Percentiles rank a stretch among this genome's conserved stretches.
These are phyloP conservation scores for Scaptomyza cyrtandrae DNA, from an alignment of 2,888 invertebrate species.

Conservation along the genomic window DNA sequence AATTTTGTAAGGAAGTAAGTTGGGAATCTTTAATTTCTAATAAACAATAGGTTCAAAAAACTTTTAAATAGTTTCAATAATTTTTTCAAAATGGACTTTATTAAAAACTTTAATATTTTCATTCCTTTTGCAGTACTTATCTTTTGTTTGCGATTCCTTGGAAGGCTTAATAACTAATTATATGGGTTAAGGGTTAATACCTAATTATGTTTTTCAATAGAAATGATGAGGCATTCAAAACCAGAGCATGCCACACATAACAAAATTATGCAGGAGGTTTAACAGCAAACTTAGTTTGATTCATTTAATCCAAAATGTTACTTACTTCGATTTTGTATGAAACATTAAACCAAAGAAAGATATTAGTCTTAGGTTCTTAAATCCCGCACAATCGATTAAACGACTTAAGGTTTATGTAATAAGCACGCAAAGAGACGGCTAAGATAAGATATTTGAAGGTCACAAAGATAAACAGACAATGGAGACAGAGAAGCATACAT, in stretches of 20 bases:
- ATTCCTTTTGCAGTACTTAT: neutral
- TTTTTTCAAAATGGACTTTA: too few species aligned
- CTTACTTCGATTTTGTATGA: neutral
- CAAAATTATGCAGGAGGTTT: neutral
- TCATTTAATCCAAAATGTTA: constrained; percentile 1
- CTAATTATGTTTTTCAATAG: neutral
- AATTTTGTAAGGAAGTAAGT: too few species aligned
- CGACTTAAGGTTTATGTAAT: constrained; percentile 40
- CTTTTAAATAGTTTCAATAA: too few species aligned
- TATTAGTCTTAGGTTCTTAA: constrained; percentile 21
- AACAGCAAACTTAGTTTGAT: neutral
- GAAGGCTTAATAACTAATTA: neutral
- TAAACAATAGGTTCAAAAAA: too few species aligned
- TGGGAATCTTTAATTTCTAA: too few species aligned
- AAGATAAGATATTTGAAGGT: neutral
- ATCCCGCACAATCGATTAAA: constrained; percentile 51
- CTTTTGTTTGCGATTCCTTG: neutral
- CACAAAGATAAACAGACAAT: constrained; percentile 31
- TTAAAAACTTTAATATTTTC: too few species aligned
- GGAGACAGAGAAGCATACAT: constrained; percentile 21
- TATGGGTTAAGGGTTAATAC: too few species aligned
- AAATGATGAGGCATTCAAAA: neutral
- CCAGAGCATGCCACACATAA: neutral
- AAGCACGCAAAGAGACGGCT: constrained; percentile 14
- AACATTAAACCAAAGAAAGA: neutral